phyloP scores from a whole-genome alignment of 2,888 invertebrate genomes.

The Thera britannica region DNA sequence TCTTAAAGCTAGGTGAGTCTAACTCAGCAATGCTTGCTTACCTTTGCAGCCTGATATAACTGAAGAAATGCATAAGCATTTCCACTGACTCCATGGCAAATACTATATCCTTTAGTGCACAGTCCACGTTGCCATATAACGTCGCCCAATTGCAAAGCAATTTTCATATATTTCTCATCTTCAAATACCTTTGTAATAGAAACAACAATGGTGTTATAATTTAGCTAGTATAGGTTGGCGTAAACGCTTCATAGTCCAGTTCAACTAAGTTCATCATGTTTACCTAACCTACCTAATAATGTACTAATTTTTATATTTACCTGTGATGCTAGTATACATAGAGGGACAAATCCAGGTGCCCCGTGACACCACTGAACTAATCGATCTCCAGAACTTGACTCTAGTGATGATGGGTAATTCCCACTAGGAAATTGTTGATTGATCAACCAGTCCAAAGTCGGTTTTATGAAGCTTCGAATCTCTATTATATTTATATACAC shows the following conservation, averaged over 20 bases:
- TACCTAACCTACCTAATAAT: neutral
- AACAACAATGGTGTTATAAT: neutral
- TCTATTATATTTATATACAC: constrained; percentile 84
- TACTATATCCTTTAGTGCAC: constrained; percentile 92
- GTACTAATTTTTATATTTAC: constrained; percentile 60
- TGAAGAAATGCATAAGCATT: constrained; percentile 94
- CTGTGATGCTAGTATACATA: constrained; percentile 88
- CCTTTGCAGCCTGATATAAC: constrained; percentile 91
- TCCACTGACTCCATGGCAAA: constrained; percentile 95
- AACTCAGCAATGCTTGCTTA: constrained; percentile 49
- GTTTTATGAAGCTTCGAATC: constrained; percentile 84
- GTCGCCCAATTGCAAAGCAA: constrained; percentile 89
- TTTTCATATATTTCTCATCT: constrained; percentile 87
- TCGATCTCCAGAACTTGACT: constrained; percentile 87
- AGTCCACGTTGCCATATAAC: constrained; percentile 93
- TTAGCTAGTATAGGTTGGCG: too few species aligned
- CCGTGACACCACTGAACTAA: constrained; percentile 98
- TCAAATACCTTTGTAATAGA: constrained; percentile 85
- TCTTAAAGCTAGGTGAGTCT: too few species aligned
- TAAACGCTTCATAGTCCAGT: too few species aligned
- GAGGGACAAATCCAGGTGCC: constrained; percentile 93
- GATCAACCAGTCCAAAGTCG: constrained; percentile 87
- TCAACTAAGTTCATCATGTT: too few species aligned
- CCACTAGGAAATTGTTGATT: constrained; percentile 85
- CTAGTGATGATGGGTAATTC: constrained; percentile 92